Conservation (phyloP, 1,140 invertebrate species). For the Drosophila lacertosa region DNA sequence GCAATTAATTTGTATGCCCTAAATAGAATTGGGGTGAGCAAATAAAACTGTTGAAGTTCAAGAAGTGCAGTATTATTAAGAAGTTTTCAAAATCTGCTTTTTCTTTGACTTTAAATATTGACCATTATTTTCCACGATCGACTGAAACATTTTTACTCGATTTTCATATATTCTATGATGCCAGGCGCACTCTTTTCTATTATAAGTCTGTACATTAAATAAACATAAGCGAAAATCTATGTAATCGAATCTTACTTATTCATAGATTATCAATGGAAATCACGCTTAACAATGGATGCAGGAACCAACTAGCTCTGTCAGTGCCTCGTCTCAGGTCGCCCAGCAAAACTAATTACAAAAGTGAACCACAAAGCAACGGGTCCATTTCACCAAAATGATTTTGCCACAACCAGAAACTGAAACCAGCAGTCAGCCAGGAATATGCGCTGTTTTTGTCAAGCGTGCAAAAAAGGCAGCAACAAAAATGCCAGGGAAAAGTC, state of each 20-base stretch:
- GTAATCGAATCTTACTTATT: neutral
- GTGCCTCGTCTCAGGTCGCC: slow-evolving; percentile 16
- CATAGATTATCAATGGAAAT: slow-evolving; percentile 3
- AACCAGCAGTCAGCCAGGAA: slow-evolving; percentile 39
- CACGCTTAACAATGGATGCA: neutral
- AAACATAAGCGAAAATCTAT: no score
- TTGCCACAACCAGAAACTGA: slow-evolving; percentile 17
- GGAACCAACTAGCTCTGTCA: neutral
- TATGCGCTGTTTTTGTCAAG: slow-evolving; percentile 68
- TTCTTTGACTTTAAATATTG: no score
- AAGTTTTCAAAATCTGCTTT: no score
- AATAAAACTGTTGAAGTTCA: no score
- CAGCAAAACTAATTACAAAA: slow-evolving; percentile 76
- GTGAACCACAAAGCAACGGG: slow-evolving; percentile 63
- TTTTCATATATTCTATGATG: no score
- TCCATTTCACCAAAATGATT: slow-evolving; percentile 60
- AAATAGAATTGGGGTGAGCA: neutral
- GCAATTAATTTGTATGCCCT: slow-evolving; percentile 56
- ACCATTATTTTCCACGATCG: no score
- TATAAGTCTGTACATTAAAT: neutral
- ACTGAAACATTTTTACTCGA: no score
- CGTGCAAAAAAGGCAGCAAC: slow-evolving; percentile 61
- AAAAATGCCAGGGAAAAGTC: slow-evolving; percentile 3
- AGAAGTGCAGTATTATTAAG: no score
- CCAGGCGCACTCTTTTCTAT: no score